These are phyloP conservation scores for Pristiophorus japonicus DNA, from an alignment of 2,113 vertebrate genomes.

Conservation along the genomic window DNA sequence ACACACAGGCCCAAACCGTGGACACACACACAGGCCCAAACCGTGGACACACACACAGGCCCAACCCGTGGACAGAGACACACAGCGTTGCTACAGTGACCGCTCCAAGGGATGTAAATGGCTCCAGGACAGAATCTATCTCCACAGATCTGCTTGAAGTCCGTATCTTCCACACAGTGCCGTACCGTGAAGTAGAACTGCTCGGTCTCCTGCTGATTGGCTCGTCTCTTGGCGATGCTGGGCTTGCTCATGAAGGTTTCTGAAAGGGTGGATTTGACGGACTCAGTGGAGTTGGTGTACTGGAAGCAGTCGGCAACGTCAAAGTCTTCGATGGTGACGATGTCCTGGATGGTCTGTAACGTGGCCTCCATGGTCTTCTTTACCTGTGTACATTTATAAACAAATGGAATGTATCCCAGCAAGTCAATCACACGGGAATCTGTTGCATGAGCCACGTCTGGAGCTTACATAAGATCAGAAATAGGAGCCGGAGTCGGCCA, in stretches of 20 bases:
- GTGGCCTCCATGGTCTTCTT: conserved; percentile 99
- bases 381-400: conserved; percentile 59
- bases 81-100: neutral
- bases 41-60: neutral
- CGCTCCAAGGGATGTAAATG: neutral
- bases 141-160: neutral
- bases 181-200: conserved; percentile 97
- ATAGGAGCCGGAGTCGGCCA: too few relatives aligned
- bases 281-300: conserved; percentile 99
- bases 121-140: neutral
- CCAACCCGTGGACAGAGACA: neutral
- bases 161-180: neutral
- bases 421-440: neutral
- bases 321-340: conserved; percentile 93
- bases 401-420: neutral
- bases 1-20: neutral
- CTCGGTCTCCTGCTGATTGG: conserved; percentile 97
- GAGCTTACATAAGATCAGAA: too few relatives aligned
- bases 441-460: neutral
- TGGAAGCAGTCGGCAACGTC: conserved; percentile 97
- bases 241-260: conserved; percentile 98
- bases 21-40: neutral
- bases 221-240: conserved; percentile 89
- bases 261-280: conserved; percentile 88
- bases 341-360: conserved; percentile 93